Evolutionary conservation across 2,797 vertebrate genomes (phyloP).

Genomic region (Sorex maritimensis): DNA sequence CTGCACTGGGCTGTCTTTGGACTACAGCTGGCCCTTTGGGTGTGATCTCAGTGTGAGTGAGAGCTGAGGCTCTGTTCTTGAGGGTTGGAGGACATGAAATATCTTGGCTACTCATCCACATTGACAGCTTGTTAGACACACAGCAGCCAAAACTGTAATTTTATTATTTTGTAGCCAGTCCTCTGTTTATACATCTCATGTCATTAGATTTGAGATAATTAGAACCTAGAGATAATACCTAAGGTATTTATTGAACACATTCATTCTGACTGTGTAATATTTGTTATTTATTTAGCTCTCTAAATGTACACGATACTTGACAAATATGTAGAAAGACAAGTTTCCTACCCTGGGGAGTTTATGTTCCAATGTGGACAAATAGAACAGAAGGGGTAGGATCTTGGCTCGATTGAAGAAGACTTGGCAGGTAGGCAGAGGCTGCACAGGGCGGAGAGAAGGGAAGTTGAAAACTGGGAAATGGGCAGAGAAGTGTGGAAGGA

Average conservation of each 20-base stretch:
- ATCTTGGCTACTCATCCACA: background rate
- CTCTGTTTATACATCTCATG: constrained; percentile 59
- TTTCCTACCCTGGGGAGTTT: constrained; percentile 81
- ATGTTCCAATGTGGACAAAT: constrained; percentile 58
- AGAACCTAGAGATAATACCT: constrained; percentile 63
- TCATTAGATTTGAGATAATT: constrained; percentile 67
- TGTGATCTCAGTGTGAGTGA: background rate
- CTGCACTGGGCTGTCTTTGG: background rate
- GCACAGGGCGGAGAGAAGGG: background rate
- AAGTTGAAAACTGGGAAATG: background rate
- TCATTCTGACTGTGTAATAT: constrained; percentile 65
- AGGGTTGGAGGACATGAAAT: background rate
- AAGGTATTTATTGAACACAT: constrained; percentile 73
- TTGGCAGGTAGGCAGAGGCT: constrained; percentile 48
- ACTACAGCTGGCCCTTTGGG: background rate
- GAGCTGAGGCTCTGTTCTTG: background rate
- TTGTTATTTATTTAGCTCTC: constrained; percentile 82
- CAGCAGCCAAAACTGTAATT: constrained; percentile 46
- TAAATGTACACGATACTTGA: constrained; percentile 71
- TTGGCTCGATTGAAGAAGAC: constrained; percentile 44
- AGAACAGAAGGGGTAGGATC: constrained; percentile 44
- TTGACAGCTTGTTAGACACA: background rate
- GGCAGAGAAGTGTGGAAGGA: background rate
- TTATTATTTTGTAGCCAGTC: constrained; percentile 59
- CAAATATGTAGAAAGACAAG: constrained; percentile 84